Evolutionary conservation across 2,888 invertebrate genomes (phyloP).

Genomic region (Pardosa pseudoannulata): DNA sequence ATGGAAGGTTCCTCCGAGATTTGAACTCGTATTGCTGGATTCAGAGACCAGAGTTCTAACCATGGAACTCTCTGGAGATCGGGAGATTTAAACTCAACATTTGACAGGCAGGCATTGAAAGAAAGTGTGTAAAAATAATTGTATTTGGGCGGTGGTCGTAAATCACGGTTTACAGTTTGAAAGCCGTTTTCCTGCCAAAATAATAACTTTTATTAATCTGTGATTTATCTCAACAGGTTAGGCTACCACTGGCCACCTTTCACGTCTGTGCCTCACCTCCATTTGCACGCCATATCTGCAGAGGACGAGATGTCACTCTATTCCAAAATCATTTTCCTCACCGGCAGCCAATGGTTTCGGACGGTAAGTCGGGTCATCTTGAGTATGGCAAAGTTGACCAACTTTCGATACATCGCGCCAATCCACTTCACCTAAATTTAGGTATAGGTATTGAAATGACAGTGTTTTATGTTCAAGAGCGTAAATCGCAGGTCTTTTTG

Average conservation of each 20-base stretch:
- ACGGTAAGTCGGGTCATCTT: slow-evolving; percentile 46
- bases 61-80: too few species aligned
- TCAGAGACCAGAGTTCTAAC: too few species aligned
- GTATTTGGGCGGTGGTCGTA: too few species aligned
- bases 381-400: not conserved
- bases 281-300: slow-evolving; percentile 91
- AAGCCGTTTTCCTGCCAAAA: too few species aligned
- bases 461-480: not conserved
- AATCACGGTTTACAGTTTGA: too few species aligned
- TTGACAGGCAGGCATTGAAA: too few species aligned
- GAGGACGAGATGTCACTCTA: slow-evolving; percentile 83
- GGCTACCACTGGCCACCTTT: slow-evolving; percentile 97
- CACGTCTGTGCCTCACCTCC: slow-evolving; percentile 87
- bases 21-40: too few species aligned
- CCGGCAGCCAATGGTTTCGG: slow-evolving; percentile 72
- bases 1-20: too few species aligned
- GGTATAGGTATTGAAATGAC: not conserved
- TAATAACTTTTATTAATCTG: too few species aligned
- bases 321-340: slow-evolving; percentile 50
- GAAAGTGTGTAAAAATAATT: too few species aligned
- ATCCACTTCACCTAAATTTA: not conserved
- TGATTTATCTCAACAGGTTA: too few species aligned
- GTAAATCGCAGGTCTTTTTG: not conserved
- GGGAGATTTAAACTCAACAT: too few species aligned
- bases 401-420: not conserved